Base-by-base conservation (phyloP, 2,113 vertebrate genomes). In the Melanotaenia duboulayi region DNA sequence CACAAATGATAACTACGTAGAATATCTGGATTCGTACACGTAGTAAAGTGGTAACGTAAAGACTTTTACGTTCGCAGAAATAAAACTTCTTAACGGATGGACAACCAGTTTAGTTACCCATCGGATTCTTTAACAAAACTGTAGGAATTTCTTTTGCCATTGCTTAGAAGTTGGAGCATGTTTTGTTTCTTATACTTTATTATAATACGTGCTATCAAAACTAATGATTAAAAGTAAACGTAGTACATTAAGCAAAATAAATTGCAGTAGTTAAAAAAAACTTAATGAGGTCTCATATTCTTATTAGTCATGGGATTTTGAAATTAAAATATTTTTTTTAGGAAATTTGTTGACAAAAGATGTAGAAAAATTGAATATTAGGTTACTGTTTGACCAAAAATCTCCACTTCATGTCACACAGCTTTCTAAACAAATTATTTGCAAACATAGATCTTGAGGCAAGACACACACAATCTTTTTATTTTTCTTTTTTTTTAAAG, bases 1-100 rank as follows among this genome's bases (percentile, higher is more conserved):
- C 89, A 65, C 60, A 10, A 80, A 88, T 0, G 3, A 17, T 0
- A 1, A 20, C 1, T 81, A 80, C 82, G 85, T 39, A 73, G 0
- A 11, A 24, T 35, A 16, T 52, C 17, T 19, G 4, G 4, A 7
- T 13, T 32, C 19, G 11, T 1, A 2, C 4, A 13, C 17, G 44
- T 48, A 9, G 7, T 7, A n/a, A n/a, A 48, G 17, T n/a, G 44
- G 32, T 19, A 6, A 65, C 35, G 64, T 16, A 42, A 54, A 5
- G 37, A 54, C 12, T 54, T 39, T 51, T 44, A 66, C 69, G 50
- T 78, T 76, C 66, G 78, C 17, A 48, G 2, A 35, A 35, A 35
- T 35, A 35, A 7, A 8, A 9, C 8, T 35, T 9, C 5, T 35
- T 35, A 35, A 48, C 11, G 3, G 44, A 1, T 17, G 7, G 11